These are phyloP conservation scores for Bursaphelenchus mucronatus DNA, from an alignment of 1,140 invertebrate genomes.

Conservation along the genomic window DNA sequence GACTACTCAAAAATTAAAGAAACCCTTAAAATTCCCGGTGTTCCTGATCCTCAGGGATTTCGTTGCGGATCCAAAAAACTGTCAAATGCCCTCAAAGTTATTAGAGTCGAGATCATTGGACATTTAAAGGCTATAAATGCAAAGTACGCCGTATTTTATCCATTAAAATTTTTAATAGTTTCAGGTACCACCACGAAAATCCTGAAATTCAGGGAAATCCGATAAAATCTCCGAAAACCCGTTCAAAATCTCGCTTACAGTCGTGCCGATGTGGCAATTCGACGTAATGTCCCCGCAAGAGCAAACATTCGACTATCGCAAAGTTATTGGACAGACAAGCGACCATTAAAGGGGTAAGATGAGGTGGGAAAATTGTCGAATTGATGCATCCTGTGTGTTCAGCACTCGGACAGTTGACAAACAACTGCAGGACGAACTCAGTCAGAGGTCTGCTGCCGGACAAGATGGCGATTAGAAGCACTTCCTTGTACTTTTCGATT, in stretches of 20 bases:
- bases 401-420: conserved; percentile 35
- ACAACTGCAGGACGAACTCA: conserved; percentile 43
- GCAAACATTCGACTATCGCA: conserved; percentile 57
- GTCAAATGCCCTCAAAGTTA: no score
- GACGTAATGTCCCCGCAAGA: conserved; percentile 40
- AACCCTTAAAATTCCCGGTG: no score
- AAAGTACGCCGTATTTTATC: no score
- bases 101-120: no score
- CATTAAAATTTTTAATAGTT: no score
- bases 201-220: no score
- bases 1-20: conserved; percentile 2
- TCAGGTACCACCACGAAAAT: neutral
- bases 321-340: conserved; percentile 60
- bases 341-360: conserved; percentile 59
- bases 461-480: conserved; percentile 35
- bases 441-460: conserved; percentile 47
- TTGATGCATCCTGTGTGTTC: conserved; percentile 35
- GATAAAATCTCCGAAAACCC: no score
- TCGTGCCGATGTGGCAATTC: conserved; percentile 47
- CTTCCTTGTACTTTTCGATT: conserved; percentile 39
- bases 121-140: no score
- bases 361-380: conserved; percentile 50
- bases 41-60: no score
- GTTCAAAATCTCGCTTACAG: conserved; percentile 31
- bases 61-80: no score